Conservation (phyloP, 2,797 vertebrate genomes). For the Spinus pinus region DNA sequence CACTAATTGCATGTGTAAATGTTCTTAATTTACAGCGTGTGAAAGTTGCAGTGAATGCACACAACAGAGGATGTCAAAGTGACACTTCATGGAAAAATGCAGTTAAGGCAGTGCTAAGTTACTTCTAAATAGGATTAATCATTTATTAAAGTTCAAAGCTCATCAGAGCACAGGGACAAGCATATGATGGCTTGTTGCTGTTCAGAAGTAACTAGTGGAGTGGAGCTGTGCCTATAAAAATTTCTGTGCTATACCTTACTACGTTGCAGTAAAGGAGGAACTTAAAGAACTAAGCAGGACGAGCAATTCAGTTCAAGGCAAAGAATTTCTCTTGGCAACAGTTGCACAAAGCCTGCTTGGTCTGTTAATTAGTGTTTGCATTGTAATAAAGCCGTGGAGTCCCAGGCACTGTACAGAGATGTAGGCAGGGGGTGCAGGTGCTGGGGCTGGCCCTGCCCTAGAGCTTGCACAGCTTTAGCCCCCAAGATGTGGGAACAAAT, state of each 20-base stretch:
- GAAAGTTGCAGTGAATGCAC: slow-evolving; percentile 52
- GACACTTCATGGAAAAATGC: slow-evolving; percentile 8
- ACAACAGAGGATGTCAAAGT: slow-evolving; percentile 47
- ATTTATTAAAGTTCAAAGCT: slow-evolving; percentile 49
- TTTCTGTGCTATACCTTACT: not conserved
- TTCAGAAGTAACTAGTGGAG: not conserved
- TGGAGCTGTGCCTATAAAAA: not conserved
- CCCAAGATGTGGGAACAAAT: not conserved
- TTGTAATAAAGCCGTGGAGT: not conserved
- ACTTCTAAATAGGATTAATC: slow-evolving; percentile 33
- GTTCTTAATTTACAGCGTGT: slow-evolving; percentile 57
- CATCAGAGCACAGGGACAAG: not conserved
- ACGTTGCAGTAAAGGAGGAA: not conserved
- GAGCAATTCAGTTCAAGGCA: not conserved
- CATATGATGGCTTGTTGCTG: not conserved
- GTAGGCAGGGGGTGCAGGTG: too few species aligned
- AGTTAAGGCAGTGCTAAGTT: slow-evolving; percentile 31
- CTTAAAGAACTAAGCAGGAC: not conserved
- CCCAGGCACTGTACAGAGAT: not conserved
- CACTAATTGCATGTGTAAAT: slow-evolving; percentile 63
- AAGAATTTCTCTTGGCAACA: slow-evolving; percentile 2
- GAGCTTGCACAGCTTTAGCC: accelerated
- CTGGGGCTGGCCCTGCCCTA: accelerated
- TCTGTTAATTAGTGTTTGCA: slow-evolving; percentile 36
- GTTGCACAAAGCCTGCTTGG: not conserved